Evolutionary conservation across 2,113 vertebrate genomes (phyloP).

Genomic region (Oncorhynchus gorbuscha): DNA sequence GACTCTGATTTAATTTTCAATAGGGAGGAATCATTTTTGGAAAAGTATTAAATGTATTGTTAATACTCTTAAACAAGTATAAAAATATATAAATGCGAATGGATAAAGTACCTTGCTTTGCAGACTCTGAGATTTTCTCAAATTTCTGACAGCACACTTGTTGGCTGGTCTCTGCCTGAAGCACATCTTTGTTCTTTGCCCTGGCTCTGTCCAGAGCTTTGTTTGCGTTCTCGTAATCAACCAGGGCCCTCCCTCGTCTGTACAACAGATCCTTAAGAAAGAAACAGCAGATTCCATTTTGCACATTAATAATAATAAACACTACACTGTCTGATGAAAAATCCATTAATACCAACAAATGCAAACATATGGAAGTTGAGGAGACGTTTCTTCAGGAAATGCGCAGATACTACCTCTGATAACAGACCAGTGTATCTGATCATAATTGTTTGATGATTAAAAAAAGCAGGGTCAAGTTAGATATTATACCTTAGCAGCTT

Average conservation of each 20-base stretch:
- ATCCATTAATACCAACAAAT: too few relatives aligned
- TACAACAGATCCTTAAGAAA: constrained; percentile 88
- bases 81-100: too few relatives aligned
- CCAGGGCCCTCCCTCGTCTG: constrained; percentile 90
- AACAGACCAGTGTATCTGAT: too few relatives aligned
- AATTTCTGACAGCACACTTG: constrained; percentile 98
- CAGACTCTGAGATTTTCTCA: constrained; percentile 98
- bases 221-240: constrained; percentile 98
- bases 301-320: not conserved
- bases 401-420: too few relatives aligned
- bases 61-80: too few relatives aligned
- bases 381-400: too few relatives aligned
- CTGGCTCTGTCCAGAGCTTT: constrained; percentile 97
- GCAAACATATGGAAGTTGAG: too few relatives aligned
- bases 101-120: constrained; percentile 88
- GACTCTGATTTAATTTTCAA: too few relatives aligned
- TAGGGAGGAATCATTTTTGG: too few relatives aligned
- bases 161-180: constrained; percentile 95
- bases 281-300: not conserved
- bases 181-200: constrained; percentile 95
- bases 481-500: constrained; percentile 91
- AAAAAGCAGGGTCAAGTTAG: not conserved
- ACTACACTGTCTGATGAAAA: too few relatives aligned
- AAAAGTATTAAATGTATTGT: too few relatives aligned
- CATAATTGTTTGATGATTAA: too few relatives aligned